Conservation (phyloP, 1,140 invertebrate genomes). For the Drosophila santomea region DNA sequence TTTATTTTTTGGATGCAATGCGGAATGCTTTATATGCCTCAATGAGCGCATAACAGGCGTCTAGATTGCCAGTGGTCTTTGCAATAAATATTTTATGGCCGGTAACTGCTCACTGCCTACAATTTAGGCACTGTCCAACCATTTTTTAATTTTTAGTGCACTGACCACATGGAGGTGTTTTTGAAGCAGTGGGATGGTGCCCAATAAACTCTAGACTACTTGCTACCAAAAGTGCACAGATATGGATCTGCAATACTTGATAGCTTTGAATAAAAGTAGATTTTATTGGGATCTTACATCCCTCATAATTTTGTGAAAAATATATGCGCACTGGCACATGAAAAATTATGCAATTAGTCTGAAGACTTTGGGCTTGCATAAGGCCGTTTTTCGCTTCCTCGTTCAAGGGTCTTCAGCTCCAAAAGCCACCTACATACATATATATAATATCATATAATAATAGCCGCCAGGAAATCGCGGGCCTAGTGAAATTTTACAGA, state of each 20-base stretch:
- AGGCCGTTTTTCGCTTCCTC: slow-evolving; percentile 32
- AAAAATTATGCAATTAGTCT: slow-evolving; percentile 53
- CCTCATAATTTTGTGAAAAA: no score
- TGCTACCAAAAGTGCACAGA: neutral
- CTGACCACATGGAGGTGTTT: neutral
- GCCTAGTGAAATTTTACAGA: slow-evolving; percentile 43
- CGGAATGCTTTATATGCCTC: slow-evolving; percentile 35
- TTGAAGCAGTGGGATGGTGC: neutral
- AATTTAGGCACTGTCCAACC: slow-evolving; percentile 8
- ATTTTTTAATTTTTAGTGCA: neutral
- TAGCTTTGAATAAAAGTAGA: no score
- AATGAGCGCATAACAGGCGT: slow-evolving; percentile 46
- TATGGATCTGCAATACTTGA: no score
- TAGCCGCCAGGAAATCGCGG: slow-evolving; percentile 52
- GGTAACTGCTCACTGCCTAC: slow-evolving; percentile 11
- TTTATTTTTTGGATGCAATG: slow-evolving; percentile 8
- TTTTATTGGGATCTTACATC: no score
- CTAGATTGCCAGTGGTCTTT: slow-evolving; percentile 23
- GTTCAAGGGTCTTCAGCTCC: slow-evolving; percentile 13
- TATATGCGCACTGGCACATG: neutral
- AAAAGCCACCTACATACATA: neutral
- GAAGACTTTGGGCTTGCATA: slow-evolving; percentile 43
- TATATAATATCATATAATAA: neutral
- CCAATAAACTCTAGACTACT: neutral
- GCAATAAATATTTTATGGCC: slow-evolving; percentile 23